These are phyloP conservation scores for Nezara viridula DNA, from an alignment of 2,888 invertebrate genomes.

Conservation along the genomic window DNA sequence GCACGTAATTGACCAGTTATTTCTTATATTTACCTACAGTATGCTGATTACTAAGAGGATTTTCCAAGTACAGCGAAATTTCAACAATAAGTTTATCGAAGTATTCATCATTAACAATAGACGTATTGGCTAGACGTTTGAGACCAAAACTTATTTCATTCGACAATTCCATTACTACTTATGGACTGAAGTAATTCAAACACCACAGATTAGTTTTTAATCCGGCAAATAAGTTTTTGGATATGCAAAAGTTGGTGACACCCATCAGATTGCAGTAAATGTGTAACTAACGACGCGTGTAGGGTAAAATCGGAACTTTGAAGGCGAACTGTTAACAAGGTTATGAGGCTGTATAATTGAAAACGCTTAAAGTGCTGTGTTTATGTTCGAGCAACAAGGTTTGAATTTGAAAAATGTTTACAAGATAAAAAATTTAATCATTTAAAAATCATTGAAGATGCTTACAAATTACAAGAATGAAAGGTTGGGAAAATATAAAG, in stretches of 20 bases:
- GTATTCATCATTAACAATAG: constrained; percentile 60
- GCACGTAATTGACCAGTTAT: not conserved
- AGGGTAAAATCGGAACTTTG: constrained; percentile 57
- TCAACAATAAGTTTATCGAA: constrained; percentile 58
- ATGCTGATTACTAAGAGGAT: constrained; percentile 50
- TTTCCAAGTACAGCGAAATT: constrained; percentile 55
- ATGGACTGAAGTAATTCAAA: not conserved
- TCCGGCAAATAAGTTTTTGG: not conserved
- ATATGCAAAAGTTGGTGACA: not conserved
- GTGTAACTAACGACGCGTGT: constrained; percentile 57
- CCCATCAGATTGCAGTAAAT: constrained; percentile 18
- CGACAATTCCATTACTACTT: constrained; percentile 59
- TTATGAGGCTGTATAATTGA: constrained; percentile 62
- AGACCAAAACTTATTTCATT: constrained; percentile 61
- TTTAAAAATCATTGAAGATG: not conserved
- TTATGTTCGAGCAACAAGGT: constrained; percentile 29
- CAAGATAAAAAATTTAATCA: not conserved
- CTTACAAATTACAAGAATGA: constrained; percentile 13
- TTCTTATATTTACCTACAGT: constrained; percentile 48
- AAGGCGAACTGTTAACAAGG: constrained; percentile 62
- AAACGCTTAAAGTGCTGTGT: constrained; percentile 62
- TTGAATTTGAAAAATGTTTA: constrained; percentile 35
- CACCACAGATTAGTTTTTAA: not conserved
- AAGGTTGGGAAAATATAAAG: constrained; percentile 58
- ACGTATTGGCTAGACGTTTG: constrained; percentile 58